phyloP scores from a whole-genome alignment of 2,113 vertebrate genomes.

The Micromys minutus region DNA sequence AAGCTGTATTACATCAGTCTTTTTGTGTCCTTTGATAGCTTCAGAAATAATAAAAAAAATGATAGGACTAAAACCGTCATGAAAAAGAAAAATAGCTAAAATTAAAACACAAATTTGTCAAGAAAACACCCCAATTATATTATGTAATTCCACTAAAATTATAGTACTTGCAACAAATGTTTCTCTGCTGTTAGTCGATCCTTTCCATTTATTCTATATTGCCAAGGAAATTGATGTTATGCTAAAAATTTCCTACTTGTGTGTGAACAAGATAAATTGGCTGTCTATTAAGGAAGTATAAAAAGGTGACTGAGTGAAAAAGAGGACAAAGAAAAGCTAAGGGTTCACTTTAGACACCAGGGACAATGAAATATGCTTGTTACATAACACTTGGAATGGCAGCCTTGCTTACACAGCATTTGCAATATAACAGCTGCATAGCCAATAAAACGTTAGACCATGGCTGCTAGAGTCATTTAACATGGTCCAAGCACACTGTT shows the following conservation, averaged over 20 bases:
- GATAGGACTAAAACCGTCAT: neutral
- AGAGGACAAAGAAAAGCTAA: constrained; percentile 36
- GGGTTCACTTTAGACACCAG: constrained; percentile 1
- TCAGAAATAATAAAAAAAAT: constrained; percentile 21
- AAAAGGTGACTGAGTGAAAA: constrained; percentile 36
- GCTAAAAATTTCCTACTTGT: constrained; percentile 52
- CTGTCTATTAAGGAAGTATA: constrained; percentile 34
- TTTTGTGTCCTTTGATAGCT: neutral
- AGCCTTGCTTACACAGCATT: neutral
- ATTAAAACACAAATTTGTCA: constrained; percentile 37
- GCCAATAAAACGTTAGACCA: neutral
- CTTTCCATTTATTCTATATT: constrained; percentile 63
- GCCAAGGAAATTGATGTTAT: constrained; percentile 48
- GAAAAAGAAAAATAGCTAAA: constrained; percentile 62
- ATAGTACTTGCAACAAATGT: constrained; percentile 50
- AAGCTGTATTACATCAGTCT: neutral
- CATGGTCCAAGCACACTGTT: neutral
- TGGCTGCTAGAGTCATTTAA: neutral
- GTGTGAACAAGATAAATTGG: constrained; percentile 37
- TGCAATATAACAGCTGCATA: constrained; percentile 15
- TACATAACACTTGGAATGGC: neutral
- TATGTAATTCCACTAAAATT: constrained; percentile 51
- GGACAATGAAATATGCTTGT: constrained; percentile 40
- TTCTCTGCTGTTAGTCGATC: constrained; percentile 47
- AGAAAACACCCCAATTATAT: constrained; percentile 36